These are phyloP conservation scores for Erebia palarica DNA, from an alignment of 2,888 invertebrate genomes.

Conservation along the genomic window DNA sequence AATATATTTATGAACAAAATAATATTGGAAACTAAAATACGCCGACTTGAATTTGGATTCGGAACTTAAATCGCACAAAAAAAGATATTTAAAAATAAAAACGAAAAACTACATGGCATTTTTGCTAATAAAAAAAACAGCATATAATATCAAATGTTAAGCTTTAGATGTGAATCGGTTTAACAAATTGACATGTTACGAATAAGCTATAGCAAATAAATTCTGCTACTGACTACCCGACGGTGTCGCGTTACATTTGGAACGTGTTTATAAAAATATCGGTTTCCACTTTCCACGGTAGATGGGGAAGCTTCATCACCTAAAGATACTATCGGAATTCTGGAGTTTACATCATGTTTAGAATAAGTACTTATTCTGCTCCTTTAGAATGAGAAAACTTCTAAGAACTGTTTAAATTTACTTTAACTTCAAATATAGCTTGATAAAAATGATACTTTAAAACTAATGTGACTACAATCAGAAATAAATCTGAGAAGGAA, in stretches of 20 bases:
- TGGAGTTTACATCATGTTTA: slow-evolving; percentile 1
- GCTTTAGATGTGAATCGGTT: slow-evolving; percentile 38
- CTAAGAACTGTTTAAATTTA: neutral
- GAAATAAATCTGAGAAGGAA: too few relatives aligned
- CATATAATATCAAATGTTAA: slow-evolving; percentile 18
- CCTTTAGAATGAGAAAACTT: neutral
- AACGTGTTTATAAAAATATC: slow-evolving; percentile 63
- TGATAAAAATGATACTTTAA: too few relatives aligned
- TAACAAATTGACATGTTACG: slow-evolving; percentile 47
- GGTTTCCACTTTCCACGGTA: slow-evolving; percentile 49
- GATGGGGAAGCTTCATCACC: slow-evolving; percentile 37
- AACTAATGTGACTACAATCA: too few relatives aligned
- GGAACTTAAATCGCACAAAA: neutral
- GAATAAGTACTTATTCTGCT: neutral
- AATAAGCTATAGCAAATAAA: slow-evolving; percentile 45
- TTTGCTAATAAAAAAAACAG: neutral
- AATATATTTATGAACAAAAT: too few relatives aligned
- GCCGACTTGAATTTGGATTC: neutral
- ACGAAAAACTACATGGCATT: neutral
- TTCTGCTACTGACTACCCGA: slow-evolving; percentile 59
- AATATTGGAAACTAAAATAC: too few relatives aligned
- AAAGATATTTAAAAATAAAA: neutral
- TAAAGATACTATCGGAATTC: slow-evolving; percentile 36
- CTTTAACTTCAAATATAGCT: neutral
- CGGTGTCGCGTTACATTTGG: slow-evolving; percentile 60